Evolutionary conservation across 2,797 vertebrate species (phyloP).

Genomic region (Poeciliopsis gracilis): DNA sequence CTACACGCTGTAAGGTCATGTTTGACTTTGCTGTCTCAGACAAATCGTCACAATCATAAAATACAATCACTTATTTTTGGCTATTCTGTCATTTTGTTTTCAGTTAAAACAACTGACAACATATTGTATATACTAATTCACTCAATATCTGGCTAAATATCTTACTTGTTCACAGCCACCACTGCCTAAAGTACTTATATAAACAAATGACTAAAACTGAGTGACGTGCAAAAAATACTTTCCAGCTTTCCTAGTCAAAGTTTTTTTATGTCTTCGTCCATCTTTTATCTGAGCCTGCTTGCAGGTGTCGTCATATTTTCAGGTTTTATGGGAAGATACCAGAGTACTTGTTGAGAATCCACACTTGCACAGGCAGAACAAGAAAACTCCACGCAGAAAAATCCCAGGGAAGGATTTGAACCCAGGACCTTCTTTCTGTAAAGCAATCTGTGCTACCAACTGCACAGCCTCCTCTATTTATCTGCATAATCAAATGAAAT

Average conservation of each 20-base stretch:
- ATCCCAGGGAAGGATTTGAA: neutral
- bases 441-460: neutral
- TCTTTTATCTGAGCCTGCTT: no score
- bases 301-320: neutral
- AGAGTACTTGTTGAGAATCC: neutral
- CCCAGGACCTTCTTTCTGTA: neutral
- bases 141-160: no score
- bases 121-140: no score
- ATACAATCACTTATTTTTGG: neutral
- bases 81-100: neutral
- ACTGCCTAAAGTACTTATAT: neutral
- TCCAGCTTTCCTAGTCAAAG: neutral
- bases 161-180: no score
- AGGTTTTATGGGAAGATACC: neutral
- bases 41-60: neutral
- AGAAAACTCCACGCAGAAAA: neutral
- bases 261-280: no score
- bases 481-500: neutral
- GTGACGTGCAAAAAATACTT: neutral
- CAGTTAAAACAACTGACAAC: neutral
- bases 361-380: neutral
- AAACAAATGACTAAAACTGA: neutral
- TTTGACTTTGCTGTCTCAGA: neutral
- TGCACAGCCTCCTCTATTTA: neutral
- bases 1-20: neutral